Conservation (phyloP, 2,797 vertebrate genomes). For the Sebastes matsubarae region DNA sequence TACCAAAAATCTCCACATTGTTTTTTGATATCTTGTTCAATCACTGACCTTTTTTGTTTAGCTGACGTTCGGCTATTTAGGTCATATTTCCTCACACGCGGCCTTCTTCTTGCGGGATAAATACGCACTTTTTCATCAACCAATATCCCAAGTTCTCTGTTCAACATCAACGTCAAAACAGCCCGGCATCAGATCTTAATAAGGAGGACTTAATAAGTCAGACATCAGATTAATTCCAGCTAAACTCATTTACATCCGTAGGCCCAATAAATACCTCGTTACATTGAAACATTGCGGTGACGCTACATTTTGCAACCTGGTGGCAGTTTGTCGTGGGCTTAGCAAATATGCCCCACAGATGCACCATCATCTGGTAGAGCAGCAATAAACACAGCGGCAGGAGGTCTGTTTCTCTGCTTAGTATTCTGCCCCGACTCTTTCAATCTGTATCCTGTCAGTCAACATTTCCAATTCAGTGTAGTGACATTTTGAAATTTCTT, state of each 20-base stretch:
- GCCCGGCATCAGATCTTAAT: background rate
- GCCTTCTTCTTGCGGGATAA: background rate
- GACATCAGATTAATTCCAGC: background rate
- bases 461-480: constrained; percentile 23
- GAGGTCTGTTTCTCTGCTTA: constrained; percentile 18
- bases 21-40: background rate
- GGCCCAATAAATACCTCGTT: background rate
- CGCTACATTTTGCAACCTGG: background rate
- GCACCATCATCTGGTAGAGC: background rate
- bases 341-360: constrained; percentile 1
- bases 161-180: constrained; percentile 1
- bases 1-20: constrained; percentile 4
- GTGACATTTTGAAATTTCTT: constrained; percentile 44
- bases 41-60: constrained; percentile 8
- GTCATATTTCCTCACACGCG: background rate
- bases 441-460: constrained; percentile 44
- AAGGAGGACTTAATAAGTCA: background rate
- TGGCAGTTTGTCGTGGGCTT: background rate
- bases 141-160: background rate
- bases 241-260: background rate
- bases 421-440: constrained; percentile 28
- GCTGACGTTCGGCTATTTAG: background rate
- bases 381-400: background rate
- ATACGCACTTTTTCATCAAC: background rate
- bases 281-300: background rate